These are phyloP conservation scores for Megaustenia siamemsis DNA, from an alignment of 2,888 invertebrate genomes.

Conservation along the genomic window DNA sequence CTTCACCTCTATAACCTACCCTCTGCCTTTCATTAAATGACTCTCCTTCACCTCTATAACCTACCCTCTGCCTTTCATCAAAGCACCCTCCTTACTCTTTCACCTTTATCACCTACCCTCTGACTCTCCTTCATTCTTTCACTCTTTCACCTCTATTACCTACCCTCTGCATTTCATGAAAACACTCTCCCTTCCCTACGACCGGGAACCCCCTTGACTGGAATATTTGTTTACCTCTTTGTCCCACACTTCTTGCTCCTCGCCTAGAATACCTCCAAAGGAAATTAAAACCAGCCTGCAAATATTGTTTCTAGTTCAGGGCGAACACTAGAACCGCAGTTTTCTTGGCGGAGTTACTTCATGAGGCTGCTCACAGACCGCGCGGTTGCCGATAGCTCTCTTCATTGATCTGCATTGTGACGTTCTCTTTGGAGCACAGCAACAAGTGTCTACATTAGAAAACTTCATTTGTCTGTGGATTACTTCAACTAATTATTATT, in stretches of 20 bases:
- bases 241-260: not conserved
- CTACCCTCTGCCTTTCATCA: too few species aligned
- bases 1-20: too few species aligned
- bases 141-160: too few species aligned
- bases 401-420: slow-evolving; percentile 12
- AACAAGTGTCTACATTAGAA: slow-evolving; percentile 10
- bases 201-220: too few species aligned
- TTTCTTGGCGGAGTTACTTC: slow-evolving; percentile 49
- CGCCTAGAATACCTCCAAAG: not conserved
- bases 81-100: too few species aligned
- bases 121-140: too few species aligned
- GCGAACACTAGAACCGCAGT: not conserved
- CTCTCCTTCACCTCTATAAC: too few species aligned
- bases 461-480: not conserved
- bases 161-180: too few species aligned
- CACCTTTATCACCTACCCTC: too few species aligned
- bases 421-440: slow-evolving; percentile 30
- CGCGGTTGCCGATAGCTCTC: slow-evolving; percentile 5
- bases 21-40: too few species aligned
- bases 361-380: slow-evolving; percentile 17
- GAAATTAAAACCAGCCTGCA: not conserved
- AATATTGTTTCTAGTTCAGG: not conserved
- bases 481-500: not conserved
- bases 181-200: too few species aligned
- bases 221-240: too few species aligned